Evolutionary conservation across 1,140 invertebrate genomes (phyloP).

Genomic region (Temnothorax nylanderi): DNA sequence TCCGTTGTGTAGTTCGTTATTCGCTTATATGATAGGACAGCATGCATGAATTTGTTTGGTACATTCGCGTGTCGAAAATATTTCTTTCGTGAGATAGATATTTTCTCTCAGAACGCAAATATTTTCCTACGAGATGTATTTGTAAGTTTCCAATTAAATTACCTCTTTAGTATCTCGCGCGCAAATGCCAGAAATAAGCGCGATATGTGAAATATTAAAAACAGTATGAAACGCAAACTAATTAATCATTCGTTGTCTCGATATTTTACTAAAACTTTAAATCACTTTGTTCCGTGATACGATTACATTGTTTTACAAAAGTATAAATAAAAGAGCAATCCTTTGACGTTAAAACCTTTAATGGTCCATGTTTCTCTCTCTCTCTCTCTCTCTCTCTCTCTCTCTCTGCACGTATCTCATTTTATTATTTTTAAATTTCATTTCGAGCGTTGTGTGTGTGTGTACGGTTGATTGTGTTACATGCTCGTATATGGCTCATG

Average conservation of each 20-base stretch:
- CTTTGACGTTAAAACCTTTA: conserved; percentile 4
- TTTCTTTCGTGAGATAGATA: not conserved
- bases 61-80: not conserved
- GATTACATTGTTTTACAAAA: not conserved
- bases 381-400: not conserved
- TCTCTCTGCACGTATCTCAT: not conserved
- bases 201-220: conserved; percentile 27
- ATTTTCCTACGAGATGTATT: not conserved
- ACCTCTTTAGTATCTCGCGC: not conserved
- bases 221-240: not conserved
- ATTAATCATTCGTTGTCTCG: conserved; percentile 14
- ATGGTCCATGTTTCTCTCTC: not conserved
- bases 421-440: conserved; percentile 11
- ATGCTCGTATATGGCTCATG: not conserved
- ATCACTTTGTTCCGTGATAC: not conserved
- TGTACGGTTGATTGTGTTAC: conserved; percentile 4
- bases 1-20: not conserved
- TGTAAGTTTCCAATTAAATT: conserved; percentile 10
- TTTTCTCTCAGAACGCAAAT: not conserved
- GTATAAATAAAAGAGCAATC: not conserved
- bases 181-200: conserved; percentile 14
- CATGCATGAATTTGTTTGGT: not conserved
- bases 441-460: not conserved
- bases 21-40: not conserved
- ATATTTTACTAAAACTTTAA: conserved; percentile 8